Evolutionary conservation across 2,797 vertebrate species (phyloP).

Genomic region (Pteropus rufus): DNA sequence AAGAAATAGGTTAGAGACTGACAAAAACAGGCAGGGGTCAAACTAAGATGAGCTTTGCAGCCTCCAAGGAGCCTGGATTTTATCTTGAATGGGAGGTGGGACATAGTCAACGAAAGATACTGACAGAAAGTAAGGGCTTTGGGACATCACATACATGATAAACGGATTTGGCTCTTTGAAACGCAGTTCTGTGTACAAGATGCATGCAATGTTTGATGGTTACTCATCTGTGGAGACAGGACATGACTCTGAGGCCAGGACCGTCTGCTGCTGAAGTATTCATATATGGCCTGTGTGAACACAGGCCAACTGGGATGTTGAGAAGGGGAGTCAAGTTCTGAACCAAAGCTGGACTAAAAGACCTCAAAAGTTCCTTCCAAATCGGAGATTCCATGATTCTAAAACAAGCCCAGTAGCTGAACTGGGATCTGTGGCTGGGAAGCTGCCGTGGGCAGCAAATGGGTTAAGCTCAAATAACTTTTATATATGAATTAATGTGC

Average conservation of each 20-base stretch:
- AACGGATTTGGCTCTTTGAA: background rate
- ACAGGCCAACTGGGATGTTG: background rate
- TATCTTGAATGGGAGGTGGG: background rate
- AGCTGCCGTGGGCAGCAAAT: slow-evolving; percentile 77
- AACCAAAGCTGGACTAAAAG: background rate
- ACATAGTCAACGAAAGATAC: background rate
- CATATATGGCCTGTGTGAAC: background rate
- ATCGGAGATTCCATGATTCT: background rate
- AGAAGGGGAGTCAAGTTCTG: background rate
- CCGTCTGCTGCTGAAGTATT: background rate
- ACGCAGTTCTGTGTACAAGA: background rate
- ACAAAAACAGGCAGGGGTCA: background rate
- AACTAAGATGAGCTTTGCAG: background rate
- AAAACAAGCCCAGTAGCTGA: slow-evolving; percentile 65
- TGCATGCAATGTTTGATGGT: background rate
- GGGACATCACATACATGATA: background rate
- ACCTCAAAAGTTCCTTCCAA: slow-evolving; percentile 6
- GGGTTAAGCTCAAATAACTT: slow-evolving; percentile 84
- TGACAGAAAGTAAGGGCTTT: background rate
- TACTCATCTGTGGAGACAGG: background rate
- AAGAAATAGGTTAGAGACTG: background rate
- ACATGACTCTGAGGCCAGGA: background rate
- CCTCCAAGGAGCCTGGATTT: background rate
- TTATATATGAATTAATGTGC: slow-evolving; percentile 86
- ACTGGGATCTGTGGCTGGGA: slow-evolving; percentile 32